Evolutionary conservation across 2,888 invertebrate genomes (phyloP).

Genomic region (Urechis unicinctus): DNA sequence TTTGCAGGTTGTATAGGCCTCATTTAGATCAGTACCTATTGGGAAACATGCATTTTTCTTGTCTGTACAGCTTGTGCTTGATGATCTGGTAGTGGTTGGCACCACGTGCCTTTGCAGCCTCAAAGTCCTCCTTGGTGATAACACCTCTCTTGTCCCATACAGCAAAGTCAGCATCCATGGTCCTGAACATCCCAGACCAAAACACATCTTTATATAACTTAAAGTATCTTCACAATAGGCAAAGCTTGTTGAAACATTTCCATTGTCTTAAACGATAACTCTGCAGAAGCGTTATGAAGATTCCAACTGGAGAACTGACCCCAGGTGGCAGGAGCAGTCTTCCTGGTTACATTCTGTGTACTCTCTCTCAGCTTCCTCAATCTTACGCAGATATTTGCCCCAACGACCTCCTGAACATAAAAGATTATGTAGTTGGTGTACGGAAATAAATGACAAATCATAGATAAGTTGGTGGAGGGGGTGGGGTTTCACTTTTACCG

Average conservation of each 20-base stretch:
- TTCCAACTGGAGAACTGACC: slow-evolving; percentile 20
- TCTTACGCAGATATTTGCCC: background rate
- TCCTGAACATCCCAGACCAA: no score
- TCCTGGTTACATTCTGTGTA: slow-evolving; percentile 21
- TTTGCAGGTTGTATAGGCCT: no score
- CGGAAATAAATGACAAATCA: no score
- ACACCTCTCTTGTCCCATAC: slow-evolving; percentile 66
- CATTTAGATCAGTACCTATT: slow-evolving; percentile 54
- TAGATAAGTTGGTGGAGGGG: no score
- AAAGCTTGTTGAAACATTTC: no score
- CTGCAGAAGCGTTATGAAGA: slow-evolving; percentile 4
- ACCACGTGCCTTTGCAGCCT: slow-evolving; percentile 57
- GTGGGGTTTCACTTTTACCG: no score
- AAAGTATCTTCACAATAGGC: no score
- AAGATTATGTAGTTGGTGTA: no score
- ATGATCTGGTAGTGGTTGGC: slow-evolving; percentile 75
- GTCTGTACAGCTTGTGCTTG: slow-evolving; percentile 71
- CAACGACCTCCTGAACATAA: no score
- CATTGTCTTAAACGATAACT: no score
- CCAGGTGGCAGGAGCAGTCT: slow-evolving; percentile 34
- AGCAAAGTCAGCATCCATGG: slow-evolving; percentile 65
- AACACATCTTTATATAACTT: no score
- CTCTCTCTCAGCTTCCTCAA: background rate
- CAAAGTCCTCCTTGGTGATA: slow-evolving; percentile 65
- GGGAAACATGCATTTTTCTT: slow-evolving; percentile 83